Evolutionary conservation across 1,140 invertebrate species (phyloP).

Genomic region (Batillaria attramentaria): DNA sequence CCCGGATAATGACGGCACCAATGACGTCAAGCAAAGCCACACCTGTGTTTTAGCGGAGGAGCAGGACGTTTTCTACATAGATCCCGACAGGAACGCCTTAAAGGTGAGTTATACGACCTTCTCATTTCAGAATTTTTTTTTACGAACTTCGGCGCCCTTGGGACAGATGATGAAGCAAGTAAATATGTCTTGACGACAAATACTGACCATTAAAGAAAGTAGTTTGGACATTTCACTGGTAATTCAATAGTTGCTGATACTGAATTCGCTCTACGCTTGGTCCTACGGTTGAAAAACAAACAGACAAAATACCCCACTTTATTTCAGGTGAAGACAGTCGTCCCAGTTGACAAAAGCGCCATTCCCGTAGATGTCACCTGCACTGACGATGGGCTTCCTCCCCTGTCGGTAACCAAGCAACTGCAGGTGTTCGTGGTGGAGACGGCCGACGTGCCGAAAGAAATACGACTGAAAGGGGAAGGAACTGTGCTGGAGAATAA

Average conservation of each 20-base stretch:
- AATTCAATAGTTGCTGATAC: no score
- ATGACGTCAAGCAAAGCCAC: constrained; percentile 42
- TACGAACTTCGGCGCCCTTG: no score
- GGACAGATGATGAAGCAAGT: no score
- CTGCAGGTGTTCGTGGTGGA: constrained; percentile 47
- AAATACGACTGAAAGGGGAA: constrained; percentile 35
- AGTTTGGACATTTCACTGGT: no score
- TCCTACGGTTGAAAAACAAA: no score
- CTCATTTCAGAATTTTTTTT: no score
- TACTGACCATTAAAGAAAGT: no score
- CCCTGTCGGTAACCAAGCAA: constrained; percentile 29
- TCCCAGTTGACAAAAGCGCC: constrained; percentile 40
- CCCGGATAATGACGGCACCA: constrained; percentile 50
- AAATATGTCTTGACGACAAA: no score
- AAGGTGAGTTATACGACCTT: no score
- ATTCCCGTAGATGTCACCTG: constrained; percentile 45
- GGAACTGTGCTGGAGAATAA: constrained; percentile 48
- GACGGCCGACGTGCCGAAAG: constrained; percentile 51
- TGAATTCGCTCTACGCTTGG: no score
- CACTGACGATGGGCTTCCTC: constrained; percentile 46
- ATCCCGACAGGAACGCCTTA: constrained; percentile 22
- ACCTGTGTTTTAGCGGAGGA: constrained; percentile 44
- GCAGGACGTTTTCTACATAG: constrained; percentile 37
- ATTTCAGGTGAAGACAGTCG: constrained; percentile 30
- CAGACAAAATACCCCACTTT: no score